Evolutionary conservation across 2,797 vertebrate species (phyloP), one percentile per base, ranked within the genome.

Genomic region (Ceyx erithaca): DNA sequence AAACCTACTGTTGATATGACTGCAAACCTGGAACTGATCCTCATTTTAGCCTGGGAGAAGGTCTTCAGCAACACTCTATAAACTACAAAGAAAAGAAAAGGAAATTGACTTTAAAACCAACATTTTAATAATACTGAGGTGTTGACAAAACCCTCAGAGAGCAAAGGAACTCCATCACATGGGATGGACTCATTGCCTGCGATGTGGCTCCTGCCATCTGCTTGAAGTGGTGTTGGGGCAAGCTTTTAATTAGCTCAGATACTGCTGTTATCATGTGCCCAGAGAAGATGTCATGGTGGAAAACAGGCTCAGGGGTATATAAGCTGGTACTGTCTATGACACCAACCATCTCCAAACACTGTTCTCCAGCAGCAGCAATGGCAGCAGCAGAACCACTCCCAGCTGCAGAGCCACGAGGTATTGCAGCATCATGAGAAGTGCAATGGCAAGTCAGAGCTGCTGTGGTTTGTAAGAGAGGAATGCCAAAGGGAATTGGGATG

Each of bases 31-130:
- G 59, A 93, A 76, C 14, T 46, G 80, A 92, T 93, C 87, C 45
- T 90, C 85, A 55, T 86, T 93, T 70, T 64, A 80, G 61, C 78
- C 80, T 88, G 75, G 54, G 83, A 93, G 70, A 95, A 68, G 64
- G 76, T 93, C 83, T 92, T 94, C 85, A 94, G 71, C 67, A 72
- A 90, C 89, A 92, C 94, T 88, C 72, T 9, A 87, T 87, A 94
- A 94, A 93, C 87, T 88, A 94, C 89, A 94, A 95, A 94, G 89
- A 80, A 72, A 89, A 91, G 81, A 83, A 92, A 94, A 91, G 80
- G 87, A 96, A 96, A 93, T 88, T 62, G 49, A 80, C 83, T 90
- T 93, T 92, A 80, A 94, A 94, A 92, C 5, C 45, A 73, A 67
- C 80, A 79, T 84, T 94, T 91, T 92, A 95, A 93, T 94, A 88